Evolutionary conservation across 2,113 vertebrate genomes (phyloP), one percentile per base, ranked within the genome.

Genomic region (Pitta sordida): DNA sequence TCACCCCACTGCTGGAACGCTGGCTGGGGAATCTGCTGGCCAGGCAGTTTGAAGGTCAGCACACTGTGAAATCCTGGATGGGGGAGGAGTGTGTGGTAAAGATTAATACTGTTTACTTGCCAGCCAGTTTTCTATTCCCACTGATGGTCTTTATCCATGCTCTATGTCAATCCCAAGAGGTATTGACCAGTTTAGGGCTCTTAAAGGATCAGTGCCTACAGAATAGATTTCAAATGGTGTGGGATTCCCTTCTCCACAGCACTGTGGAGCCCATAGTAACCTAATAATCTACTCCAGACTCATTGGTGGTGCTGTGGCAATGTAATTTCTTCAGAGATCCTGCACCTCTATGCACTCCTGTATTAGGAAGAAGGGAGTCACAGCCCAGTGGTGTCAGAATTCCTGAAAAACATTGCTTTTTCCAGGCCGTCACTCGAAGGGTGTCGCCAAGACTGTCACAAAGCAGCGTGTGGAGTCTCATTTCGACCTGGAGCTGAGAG

Each of bases 401-500:
- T 85, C 56, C 55, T 91, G 36, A 94, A 41, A 39, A 53, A 48
- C 17, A 44, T 13, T 48, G 39, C 69, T 39, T 43, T 73, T 53
- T 46, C 21, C 95, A 99, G 99, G 99, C 55, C 99, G 99, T 87
- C 99, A 99, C 97, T 99, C 99, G 0, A 99, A 99, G 98, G 99
- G 99, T 2, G 99, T 99, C 5, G 99, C 99, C 46, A 99, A 99
- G 97, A 99, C 99, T 0, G 99, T 99, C 76, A 99, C 99, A 3
- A 99, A 99, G 95, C 99, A 99, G 97, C 98, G 99, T 2, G 99
- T 99, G 87, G 99, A 99, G 96, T 99, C 99, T 30, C 99, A 99
- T 97, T 99, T 99, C 92, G 99, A 99, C 95, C 98, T 99, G 91
- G 99, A 99, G 97, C 97, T 99, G 94, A 98, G 99, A 88, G 99